Conservation (phyloP, 37 sponge, comb jelly and placozoan species). For the Trichoplax adhaerens region DNA sequence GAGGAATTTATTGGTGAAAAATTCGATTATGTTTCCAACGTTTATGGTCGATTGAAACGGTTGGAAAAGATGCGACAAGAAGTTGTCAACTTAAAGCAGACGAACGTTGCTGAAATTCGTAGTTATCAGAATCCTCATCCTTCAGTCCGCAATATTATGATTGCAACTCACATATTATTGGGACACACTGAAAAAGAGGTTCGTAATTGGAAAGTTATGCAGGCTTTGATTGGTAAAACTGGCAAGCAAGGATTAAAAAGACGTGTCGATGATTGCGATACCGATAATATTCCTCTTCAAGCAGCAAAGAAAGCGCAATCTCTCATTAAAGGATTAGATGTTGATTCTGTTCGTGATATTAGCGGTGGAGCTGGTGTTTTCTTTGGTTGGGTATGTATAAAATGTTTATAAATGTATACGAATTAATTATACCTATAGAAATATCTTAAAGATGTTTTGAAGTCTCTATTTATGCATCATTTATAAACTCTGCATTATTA, state of each 20-base stretch:
- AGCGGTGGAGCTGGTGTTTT: constrained; percentile 28
- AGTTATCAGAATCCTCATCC: too few relatives aligned
- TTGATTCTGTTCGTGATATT: constrained; percentile 13
- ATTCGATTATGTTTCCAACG: too few relatives aligned
- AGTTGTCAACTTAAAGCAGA: too few relatives aligned
- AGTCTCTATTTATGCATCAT: too few relatives aligned
- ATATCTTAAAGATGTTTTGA: too few relatives aligned
- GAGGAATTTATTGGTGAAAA: too few relatives aligned
- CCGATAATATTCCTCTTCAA: constrained; percentile 17
- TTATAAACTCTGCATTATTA: too few relatives aligned
- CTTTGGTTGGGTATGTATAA: constrained; percentile 14
- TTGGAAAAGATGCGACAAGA: too few relatives aligned
- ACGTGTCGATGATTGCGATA: constrained; percentile 17
- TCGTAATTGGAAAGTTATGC: constrained; percentile 15
- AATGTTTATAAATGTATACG: too few relatives aligned
- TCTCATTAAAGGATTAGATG: constrained; percentile 11
- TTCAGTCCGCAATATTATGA: constrained; percentile 11
- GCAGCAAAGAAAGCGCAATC: constrained; percentile 3
- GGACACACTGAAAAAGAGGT: constrained; percentile 24
- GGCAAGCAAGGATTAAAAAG: constrained; percentile 22
- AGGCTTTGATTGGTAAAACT: constrained; percentile 24
- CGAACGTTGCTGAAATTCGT: too few relatives aligned
- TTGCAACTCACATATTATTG: constrained; percentile 24
- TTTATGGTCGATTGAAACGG: too few relatives aligned
- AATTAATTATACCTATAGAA: too few relatives aligned